Base-by-base conservation (phyloP, 2,888 invertebrate genomes). In the Lomographa bimaculata region DNA sequence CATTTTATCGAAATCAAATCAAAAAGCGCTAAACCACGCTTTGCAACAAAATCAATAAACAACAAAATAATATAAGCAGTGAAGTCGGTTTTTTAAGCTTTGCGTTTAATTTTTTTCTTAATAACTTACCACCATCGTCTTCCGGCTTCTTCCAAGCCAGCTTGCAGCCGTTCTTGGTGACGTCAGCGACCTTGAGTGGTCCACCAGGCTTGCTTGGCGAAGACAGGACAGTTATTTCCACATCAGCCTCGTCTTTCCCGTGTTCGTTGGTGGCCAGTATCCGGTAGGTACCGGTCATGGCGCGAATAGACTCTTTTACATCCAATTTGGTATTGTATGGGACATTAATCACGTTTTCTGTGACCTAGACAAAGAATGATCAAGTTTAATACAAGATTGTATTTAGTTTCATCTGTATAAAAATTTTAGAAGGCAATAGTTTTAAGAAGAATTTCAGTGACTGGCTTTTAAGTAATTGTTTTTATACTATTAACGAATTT, bases 121-220 rank as follows among this genome's bases (percentile, higher is more conserved):
- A n/a, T n/a, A 23, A 69, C 80, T 59, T 34, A 61, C 98, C 98
- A 62, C 97, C 98, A 79, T 98, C 97, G 72, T 98, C 97, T 62
- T 97, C 96, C 0, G 98, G 98, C 63, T 97, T 97, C 62, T 96
- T 94, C 98, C 98, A 98, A 54, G 95, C 93, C 29, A 98, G 89
- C 71, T 97, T 97, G 78, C 96, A 96, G 34, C 96, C 94, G 56
- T 94, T 94, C 78, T 97, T 97, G 18, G 96, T 96, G 10, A 98
- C 94, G 63, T 98, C 96, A 0, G 93, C 86, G 5, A 97, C 96
- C 80, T 96, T 94, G 3, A 98, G 90, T 1, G 98, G 98, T 5
- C 98, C 98, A 50, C 94, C 94, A 1, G 98, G 98, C 65, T 93
- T 95, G 46, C 94, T 91, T 2, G 98, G 98, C 3, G 96, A 93